Percentiles rank a stretch among this genome's conserved stretches.
Conservation (phyloP, 2,888 invertebrate genomes). For the Lydus trimaculatus region DNA sequence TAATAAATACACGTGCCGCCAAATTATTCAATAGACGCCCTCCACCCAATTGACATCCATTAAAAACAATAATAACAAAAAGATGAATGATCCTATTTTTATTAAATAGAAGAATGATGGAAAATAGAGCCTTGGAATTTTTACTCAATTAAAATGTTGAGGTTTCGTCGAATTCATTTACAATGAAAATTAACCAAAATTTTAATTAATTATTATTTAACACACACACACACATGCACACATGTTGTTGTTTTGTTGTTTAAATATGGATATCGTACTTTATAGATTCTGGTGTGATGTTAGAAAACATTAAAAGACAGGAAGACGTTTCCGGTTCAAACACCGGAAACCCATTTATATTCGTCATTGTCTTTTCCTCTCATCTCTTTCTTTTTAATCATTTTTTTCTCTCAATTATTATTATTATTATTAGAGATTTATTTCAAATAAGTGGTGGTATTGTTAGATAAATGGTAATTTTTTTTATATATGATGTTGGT, state of each 20-base stretch:
- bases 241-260: not conserved
- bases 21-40: constrained; percentile 10
- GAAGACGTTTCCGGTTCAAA: constrained; percentile 26
- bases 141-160: not conserved
- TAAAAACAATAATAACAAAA: constrained; percentile 16
- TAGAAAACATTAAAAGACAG: constrained; percentile 25
- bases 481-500: not conserved
- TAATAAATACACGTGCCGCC: constrained; percentile 3
- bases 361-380: not conserved
- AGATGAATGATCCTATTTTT: constrained; percentile 17
- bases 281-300: not conserved
- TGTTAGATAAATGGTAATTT: not conserved
- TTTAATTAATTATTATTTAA: not conserved
- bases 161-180: not conserved
- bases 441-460: no score
- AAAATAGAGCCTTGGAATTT: no score
- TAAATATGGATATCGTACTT: not conserved
- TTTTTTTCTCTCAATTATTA: not conserved
- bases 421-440: not conserved
- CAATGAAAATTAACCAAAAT: not conserved
- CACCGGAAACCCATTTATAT: not conserved
- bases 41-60: constrained; percentile 30
- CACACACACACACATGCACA: no score
- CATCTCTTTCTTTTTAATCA: not conserved
- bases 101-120: no score